Evolutionary conservation across 2,797 vertebrate species (phyloP).

Genomic region (Danio aesculapii): DNA sequence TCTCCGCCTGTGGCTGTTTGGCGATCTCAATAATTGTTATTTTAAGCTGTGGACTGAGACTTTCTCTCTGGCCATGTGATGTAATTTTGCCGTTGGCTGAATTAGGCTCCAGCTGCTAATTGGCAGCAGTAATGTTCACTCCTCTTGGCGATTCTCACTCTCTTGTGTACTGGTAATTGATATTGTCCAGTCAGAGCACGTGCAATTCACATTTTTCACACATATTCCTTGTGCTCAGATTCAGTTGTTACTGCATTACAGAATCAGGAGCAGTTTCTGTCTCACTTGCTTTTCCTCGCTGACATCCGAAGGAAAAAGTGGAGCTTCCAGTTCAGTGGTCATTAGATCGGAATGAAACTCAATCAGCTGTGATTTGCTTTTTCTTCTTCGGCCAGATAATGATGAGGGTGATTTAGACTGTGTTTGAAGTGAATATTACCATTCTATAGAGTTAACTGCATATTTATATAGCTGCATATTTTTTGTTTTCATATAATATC

Average conservation of each 20-base stretch:
- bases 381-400: not conserved
- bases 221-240: slow-evolving; percentile 7
- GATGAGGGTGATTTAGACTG: not conserved
- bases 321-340: slow-evolving; percentile 26
- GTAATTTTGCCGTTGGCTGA: slow-evolving; percentile 14
- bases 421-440: not conserved
- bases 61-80: slow-evolving; percentile 17
- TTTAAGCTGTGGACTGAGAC: slow-evolving; percentile 14
- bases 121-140: slow-evolving; percentile 13
- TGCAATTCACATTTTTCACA: slow-evolving; percentile 27
- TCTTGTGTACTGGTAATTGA: slow-evolving; percentile 28
- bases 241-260: slow-evolving; percentile 1
- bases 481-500: not conserved
- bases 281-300: not conserved
- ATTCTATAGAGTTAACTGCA: no score
- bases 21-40: slow-evolving; percentile 1
- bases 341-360: not conserved
- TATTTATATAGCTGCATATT: not conserved
- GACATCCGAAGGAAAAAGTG: not conserved
- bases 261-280: not conserved
- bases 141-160: not conserved
- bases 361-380: slow-evolving; percentile 6
- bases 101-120: slow-evolving; percentile 35
- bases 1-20: slow-evolving; percentile 15
- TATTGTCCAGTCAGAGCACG: slow-evolving; percentile 11